Conservation (phyloP, 1,140 invertebrate genomes). For the Papilio aristodemus region DNA sequence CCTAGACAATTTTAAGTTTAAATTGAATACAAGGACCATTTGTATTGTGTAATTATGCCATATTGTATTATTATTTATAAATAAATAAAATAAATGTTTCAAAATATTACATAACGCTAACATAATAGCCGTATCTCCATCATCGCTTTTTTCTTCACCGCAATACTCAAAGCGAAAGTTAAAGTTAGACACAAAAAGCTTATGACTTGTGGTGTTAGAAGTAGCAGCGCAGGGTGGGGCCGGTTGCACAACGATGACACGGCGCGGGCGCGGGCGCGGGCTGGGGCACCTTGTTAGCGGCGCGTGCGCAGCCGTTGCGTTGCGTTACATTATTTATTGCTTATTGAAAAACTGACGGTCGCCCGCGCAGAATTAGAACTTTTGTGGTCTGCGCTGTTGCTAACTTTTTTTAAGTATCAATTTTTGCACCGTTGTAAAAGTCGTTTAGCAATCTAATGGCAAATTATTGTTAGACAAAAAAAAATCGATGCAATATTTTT, state of each 20-base stretch:
- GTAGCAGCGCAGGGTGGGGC: constrained; percentile 68
- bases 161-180: constrained; percentile 7
- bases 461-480: constrained; percentile 42
- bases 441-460: constrained; percentile 22
- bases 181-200: constrained; percentile 37
- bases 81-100: neutral
- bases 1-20: too few species aligned
- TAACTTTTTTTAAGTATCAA: constrained; percentile 38
- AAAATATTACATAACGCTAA: constrained; percentile 9
- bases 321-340: constrained; percentile 76
- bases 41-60: too few species aligned
- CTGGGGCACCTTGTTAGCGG: constrained; percentile 62
- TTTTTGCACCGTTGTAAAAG: constrained; percentile 39
- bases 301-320: constrained; percentile 69
- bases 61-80: too few species aligned
- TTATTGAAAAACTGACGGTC: constrained; percentile 75
- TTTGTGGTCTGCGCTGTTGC: constrained; percentile 46
- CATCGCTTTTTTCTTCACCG: neutral
- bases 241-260: constrained; percentile 74
- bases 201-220: constrained; percentile 41
- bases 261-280: constrained; percentile 44
- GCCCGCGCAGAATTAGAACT: constrained; percentile 58
- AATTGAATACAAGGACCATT: too few species aligned
- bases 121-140: neutral
- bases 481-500: constrained; percentile 7